Conservation (phyloP, 2,113 vertebrate genomes). For the Periophthalmus modestus region DNA sequence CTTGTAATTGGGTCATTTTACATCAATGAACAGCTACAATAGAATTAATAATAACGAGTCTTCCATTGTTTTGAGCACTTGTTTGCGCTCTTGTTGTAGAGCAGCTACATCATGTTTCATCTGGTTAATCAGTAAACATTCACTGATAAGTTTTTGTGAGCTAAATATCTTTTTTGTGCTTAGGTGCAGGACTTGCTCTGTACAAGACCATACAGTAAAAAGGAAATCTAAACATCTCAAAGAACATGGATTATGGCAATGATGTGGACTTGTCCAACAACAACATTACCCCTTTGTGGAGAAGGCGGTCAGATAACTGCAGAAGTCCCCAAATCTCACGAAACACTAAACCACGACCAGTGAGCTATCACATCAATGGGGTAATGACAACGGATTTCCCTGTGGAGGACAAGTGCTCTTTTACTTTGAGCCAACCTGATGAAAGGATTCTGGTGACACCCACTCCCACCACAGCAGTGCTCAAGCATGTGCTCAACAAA, state of each 20-base stretch:
- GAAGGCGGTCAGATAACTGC: conserved; percentile 67
- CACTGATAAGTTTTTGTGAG: conserved; percentile 39
- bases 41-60: conserved; percentile 14
- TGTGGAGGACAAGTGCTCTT: conserved; percentile 74
- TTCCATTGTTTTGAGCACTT: conserved; percentile 8
- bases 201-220: conserved; percentile 10
- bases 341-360: conserved; percentile 76
- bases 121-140: conserved; percentile 66
- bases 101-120: background rate
- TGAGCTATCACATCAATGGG: conserved; percentile 85
- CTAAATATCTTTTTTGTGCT: conserved; percentile 34
- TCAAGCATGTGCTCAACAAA: conserved; percentile 77
- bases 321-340: conserved; percentile 42
- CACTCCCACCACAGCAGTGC: conserved; percentile 34
- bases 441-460: conserved; percentile 66
- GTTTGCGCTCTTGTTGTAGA: conserved; percentile 3
- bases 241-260: conserved; percentile 82
- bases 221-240: conserved; percentile 1
- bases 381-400: conserved; percentile 82
- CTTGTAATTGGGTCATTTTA: conserved; percentile 54
- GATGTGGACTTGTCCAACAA: conserved; percentile 81
- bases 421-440: conserved; percentile 70
- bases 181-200: conserved; percentile 29
- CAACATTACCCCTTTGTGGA: conserved; percentile 82
- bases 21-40: conserved; percentile 46